phyloP scores from a whole-genome alignment of 2,113 vertebrate species.

The Nyctereutes procyonoides region DNA sequence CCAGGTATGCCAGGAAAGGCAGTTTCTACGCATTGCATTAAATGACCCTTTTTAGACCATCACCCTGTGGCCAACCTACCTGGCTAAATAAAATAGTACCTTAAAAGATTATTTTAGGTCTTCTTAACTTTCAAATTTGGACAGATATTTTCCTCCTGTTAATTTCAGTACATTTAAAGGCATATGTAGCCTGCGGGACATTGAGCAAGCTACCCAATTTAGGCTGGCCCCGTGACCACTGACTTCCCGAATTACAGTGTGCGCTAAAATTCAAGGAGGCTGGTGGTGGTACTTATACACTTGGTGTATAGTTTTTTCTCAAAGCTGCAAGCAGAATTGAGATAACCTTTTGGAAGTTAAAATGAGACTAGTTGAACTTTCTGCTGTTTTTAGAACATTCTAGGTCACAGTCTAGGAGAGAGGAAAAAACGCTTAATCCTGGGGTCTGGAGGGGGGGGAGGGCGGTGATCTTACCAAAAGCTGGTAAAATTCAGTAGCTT shows the following conservation, averaged over 20 bases:
- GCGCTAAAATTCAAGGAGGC: background rate
- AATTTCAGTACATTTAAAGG: background rate
- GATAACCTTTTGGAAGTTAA: constrained; percentile 45
- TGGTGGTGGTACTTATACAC: background rate
- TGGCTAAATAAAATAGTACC: constrained; percentile 40
- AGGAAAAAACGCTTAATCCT: background rate
- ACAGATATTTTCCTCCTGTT: background rate
- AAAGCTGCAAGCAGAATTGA: background rate
- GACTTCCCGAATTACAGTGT: background rate
- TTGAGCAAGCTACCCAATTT: fast-evolving
- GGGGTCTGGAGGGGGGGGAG: too few species aligned
- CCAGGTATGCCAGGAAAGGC: constrained; percentile 18
- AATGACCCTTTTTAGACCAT: constrained; percentile 61
- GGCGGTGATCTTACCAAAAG: background rate
- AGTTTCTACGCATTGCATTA: constrained; percentile 41
- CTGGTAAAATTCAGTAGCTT: background rate
- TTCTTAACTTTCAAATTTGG: constrained; percentile 23
- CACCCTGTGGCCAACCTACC: constrained; percentile 58
- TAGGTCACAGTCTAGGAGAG: background rate
- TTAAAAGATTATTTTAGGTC: constrained; percentile 62
- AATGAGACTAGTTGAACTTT: background rate
- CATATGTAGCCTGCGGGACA: background rate
- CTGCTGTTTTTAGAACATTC: background rate
- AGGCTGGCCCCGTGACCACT: background rate
- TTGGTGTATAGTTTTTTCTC: background rate